Evolutionary conservation across 2,797 vertebrate genomes (phyloP), one percentile per base, ranked within the genome.

Genomic region (Pseudochirops cupreus): DNA sequence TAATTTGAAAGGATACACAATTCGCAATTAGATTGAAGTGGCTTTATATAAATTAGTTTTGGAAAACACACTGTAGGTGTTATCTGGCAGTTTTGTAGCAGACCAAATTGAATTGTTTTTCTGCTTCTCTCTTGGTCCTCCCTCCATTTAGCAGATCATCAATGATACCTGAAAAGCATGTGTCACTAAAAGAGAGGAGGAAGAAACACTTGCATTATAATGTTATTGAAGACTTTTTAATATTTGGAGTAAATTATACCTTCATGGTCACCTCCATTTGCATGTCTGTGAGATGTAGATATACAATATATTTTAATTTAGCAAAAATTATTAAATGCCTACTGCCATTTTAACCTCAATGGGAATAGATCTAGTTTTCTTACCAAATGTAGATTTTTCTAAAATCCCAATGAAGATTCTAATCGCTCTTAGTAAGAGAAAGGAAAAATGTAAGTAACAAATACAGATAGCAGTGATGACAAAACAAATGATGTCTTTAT

Each of bases 41-140:
- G 14, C 4, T 92, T 96, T 95, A 74, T 94, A 74, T 24, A 94
- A 93, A 93, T 93, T 91, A 58, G 24, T 54, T 94, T 95, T 94
- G 94, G 55, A 94, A 97, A 39, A 90, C 62, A 93, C 55, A 93
- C 90, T 89, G 56, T 94, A 33, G 28, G 31, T 74, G 33, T 21
- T 91, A 74, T 91, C 89, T 97, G 95, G 56, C 31, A 94, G 94
- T 31, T 91, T 96, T 91, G 94, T 93, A 95, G n/a, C 4, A 91
- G 92, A 94, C 5, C 91, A 92, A 96, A 95, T 93, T 92, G 58
- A 94, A 89, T 93, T 95, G 95, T 94, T 39, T 67, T 9, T 92
- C 33, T 91, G 6, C 9, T 96, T 95, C 11, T 2, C 67, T 92
- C n/a, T 90, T 91, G 28, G 87, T 52, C 5, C 33, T 33, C 26